Evolutionary conservation across 2,113 vertebrate genomes (phyloP).

Genomic region (Ceuthmochares aereus): DNA sequence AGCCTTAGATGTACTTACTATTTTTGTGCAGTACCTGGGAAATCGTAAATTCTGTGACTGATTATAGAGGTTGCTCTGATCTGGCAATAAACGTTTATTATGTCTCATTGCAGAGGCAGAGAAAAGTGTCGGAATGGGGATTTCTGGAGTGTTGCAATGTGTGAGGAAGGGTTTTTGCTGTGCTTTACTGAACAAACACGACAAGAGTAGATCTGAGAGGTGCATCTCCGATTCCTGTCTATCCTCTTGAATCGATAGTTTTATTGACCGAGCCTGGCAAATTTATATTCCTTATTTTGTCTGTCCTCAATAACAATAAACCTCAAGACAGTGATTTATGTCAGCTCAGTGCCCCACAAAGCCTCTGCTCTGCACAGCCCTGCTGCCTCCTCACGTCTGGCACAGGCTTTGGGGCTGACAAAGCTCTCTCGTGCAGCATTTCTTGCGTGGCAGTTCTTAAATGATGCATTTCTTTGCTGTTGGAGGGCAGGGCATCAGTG

Average conservation of each 20-base stretch:
- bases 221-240: not conserved
- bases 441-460: too few relatives aligned
- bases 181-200: rapidly evolving
- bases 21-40: not conserved
- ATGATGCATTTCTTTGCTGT: not conserved
- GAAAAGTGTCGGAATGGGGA: rapidly evolving
- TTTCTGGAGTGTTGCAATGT: rapidly evolving
- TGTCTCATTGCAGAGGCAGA: not conserved
- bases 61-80: not conserved
- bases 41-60: not conserved
- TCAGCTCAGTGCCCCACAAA: too few relatives aligned
- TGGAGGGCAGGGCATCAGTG: not conserved
- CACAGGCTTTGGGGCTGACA: rapidly evolving
- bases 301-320: not conserved
- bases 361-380: too few relatives aligned
- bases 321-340: not conserved
- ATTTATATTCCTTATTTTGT: not conserved
- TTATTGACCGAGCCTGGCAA: not conserved
- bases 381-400: not conserved
- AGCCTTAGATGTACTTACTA: not conserved
- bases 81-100: not conserved
- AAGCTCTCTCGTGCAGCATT: too few relatives aligned
- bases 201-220: not conserved
- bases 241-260: rapidly evolving
- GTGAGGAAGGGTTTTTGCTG: not conserved